A percentile compares a stretch with the other conserved stretches of the same genome.
These are phyloP conservation scores for Macroramphosus scolopax DNA, from an alignment of 2,797 vertebrate genomes.

Conservation along the genomic window DNA sequence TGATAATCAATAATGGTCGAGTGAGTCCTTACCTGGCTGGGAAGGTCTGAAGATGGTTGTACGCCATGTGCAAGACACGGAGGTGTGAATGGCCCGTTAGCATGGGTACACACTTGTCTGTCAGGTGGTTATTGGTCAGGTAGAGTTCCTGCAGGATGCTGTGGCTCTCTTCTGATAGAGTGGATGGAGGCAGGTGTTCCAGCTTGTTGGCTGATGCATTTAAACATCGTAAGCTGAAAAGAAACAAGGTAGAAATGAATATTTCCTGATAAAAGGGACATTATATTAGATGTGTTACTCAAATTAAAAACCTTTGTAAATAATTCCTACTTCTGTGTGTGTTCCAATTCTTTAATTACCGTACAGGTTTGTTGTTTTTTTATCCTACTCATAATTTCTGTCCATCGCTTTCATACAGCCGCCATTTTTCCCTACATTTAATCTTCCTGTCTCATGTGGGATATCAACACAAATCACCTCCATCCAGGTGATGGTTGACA, in stretches of 20 bases:
- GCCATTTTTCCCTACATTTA: not conserved
- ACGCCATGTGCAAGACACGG: conserved; percentile 93
- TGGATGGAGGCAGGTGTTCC: conserved; percentile 91
- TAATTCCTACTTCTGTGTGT: too few species aligned
- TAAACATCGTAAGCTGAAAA: conserved; percentile 86
- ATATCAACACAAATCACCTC: too few species aligned
- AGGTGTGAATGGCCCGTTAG: conserved; percentile 91
- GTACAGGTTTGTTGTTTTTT: not conserved
- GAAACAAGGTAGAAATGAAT: not conserved
- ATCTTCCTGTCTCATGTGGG: conserved; percentile 1
- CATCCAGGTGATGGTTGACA: conserved; percentile 18
- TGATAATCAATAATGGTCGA: too few species aligned
- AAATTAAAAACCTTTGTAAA: not conserved
- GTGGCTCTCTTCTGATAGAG: conserved; percentile 89
- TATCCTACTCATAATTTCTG: conserved; percentile 26
- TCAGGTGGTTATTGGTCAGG: conserved; percentile 93
- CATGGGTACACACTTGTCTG: conserved; percentile 93
- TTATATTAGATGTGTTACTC: not conserved
- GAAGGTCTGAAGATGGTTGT: conserved; percentile 94
- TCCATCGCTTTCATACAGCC: conserved; percentile 17
- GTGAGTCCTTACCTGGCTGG: conserved; percentile 88
- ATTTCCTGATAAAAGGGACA: not conserved
- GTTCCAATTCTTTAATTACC: too few species aligned
- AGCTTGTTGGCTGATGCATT: conserved; percentile 96
- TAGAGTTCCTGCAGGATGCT: conserved; percentile 95